Evolutionary conservation across 2,888 invertebrate genomes (phyloP).

Genomic region (Doris montereyensis): DNA sequence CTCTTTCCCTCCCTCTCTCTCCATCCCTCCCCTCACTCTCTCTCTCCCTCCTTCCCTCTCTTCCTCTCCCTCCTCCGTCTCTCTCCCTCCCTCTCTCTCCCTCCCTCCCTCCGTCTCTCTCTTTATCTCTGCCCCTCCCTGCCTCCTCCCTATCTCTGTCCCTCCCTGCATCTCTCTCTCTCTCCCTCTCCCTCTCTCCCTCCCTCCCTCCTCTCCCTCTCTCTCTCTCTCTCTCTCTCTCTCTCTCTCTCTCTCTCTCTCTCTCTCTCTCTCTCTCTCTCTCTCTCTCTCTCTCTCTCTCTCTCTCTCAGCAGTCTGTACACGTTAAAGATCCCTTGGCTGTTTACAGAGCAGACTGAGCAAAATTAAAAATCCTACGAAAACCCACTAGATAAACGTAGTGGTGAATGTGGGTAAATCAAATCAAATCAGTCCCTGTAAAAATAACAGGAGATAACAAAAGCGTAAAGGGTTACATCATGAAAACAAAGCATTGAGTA

Average conservation of each 20-base stretch:
- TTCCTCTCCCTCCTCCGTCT: background rate
- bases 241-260: background rate
- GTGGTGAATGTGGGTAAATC: too few relatives aligned
- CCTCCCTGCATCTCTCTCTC: conserved; percentile 12
- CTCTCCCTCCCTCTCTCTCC: background rate
- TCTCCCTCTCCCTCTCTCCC: background rate
- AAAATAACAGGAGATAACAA: too few relatives aligned
- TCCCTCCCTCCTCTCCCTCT: background rate
- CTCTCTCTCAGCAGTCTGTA: background rate
- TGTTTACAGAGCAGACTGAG: too few relatives aligned
- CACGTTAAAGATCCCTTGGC: too few relatives aligned
- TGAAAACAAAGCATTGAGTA: too few relatives aligned
- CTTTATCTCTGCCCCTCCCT: background rate
- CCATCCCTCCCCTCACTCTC: background rate
- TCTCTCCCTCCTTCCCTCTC: background rate
- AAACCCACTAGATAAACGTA: too few relatives aligned
- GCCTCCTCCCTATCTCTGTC: background rate
- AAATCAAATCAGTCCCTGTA: too few relatives aligned
- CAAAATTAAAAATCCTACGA: too few relatives aligned
- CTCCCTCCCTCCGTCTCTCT: background rate
- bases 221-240: background rate
- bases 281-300: conserved; percentile 6
- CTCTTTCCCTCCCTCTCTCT: background rate
- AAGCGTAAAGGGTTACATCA: too few relatives aligned
- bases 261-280: conserved; percentile 15